These are phyloP conservation scores for Tipula unca DNA, from an alignment of 2,888 invertebrate species.

Conservation along the genomic window DNA sequence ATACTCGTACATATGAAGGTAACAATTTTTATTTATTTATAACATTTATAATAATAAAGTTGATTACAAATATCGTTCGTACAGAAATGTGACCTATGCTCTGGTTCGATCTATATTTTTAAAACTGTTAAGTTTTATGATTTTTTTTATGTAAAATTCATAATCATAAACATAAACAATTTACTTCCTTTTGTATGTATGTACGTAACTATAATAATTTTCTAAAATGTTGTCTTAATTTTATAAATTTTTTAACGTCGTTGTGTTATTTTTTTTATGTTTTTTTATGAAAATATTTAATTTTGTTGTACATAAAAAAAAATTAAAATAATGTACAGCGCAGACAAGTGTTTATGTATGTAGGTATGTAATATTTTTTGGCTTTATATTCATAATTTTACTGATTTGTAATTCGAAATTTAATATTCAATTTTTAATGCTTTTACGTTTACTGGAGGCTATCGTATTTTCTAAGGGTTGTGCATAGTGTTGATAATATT, in stretches of 20 bases:
- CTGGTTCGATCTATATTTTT: neutral
- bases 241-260: neutral
- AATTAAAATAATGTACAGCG: neutral
- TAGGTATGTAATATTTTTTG: no score
- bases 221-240: conserved; percentile 8
- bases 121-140: neutral
- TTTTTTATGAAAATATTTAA: neutral
- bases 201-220: neutral
- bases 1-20: neutral
- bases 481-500: no score
- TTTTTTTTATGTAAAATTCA: neutral
- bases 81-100: neutral
- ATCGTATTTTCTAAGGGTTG: no score
- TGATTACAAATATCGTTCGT: neutral
- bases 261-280: neutral
- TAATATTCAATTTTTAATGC: no score
- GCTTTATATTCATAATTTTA: no score
- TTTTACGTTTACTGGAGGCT: no score
- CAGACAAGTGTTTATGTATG: no score
- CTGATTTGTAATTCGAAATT: no score
- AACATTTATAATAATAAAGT: neutral
- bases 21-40: neutral
- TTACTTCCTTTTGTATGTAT: neutral
- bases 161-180: neutral
- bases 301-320: neutral